Percentiles rank a stretch among this genome's conserved stretches.
Conservation (phyloP, 2,888 invertebrate species). For the Drosophila suboccidentalis region DNA sequence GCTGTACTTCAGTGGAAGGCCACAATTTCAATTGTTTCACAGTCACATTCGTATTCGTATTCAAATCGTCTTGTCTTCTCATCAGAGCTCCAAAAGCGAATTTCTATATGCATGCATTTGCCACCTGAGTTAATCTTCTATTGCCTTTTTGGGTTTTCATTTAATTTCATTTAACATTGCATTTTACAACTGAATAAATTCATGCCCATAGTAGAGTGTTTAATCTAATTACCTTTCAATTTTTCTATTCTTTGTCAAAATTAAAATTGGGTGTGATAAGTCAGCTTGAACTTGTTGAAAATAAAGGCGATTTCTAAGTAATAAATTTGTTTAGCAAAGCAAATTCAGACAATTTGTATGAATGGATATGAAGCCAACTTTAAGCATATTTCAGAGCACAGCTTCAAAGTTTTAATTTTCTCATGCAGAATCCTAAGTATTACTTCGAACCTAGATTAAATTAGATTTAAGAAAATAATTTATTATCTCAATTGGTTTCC, state of each 20-base stretch:
- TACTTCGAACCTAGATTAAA: no score
- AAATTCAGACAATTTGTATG: no score
- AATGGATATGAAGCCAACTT: no score
- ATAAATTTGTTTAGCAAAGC: no score
- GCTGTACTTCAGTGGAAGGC: constrained; percentile 46
- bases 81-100: not conserved
- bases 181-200: constrained; percentile 18
- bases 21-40: constrained; percentile 26
- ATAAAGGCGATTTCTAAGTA: not conserved
- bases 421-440: no score
- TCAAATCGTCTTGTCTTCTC: not conserved
- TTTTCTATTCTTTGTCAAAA: not conserved
- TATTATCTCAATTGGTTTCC: no score
- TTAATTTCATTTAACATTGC: constrained; percentile 43
- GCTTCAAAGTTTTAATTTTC: no score
- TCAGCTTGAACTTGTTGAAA: not conserved
- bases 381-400: no score
- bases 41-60: not conserved
- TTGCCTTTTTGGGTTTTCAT: constrained; percentile 1
- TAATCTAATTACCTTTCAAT: constrained; percentile 26
- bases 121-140: constrained; percentile 28
- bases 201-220: constrained; percentile 5
- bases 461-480: no score
- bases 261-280: not conserved
- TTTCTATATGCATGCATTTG: not conserved